These are phyloP conservation scores for Porites rus DNA, from an alignment of 92 coral and sea anemone species.

Conservation along the genomic window DNA sequence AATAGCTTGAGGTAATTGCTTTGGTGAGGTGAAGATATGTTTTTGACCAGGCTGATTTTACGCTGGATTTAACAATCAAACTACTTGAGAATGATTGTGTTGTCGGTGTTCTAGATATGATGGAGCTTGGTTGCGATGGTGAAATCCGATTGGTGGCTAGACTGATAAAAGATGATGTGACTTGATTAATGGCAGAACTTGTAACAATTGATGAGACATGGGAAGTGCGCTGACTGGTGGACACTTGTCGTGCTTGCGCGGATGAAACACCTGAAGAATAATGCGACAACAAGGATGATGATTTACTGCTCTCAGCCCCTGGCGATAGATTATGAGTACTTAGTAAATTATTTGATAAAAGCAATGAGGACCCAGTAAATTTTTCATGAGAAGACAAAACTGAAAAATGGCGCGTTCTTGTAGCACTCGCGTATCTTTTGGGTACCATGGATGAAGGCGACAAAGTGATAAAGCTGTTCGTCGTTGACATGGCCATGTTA, in stretches of 20 bases:
- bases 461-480: background rate
- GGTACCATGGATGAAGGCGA: background rate
- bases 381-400: constrained; percentile 46
- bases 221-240: background rate
- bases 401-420: constrained; percentile 8
- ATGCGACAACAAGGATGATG: constrained; percentile 37
- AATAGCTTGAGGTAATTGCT: constrained; percentile 7
- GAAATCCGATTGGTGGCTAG: background rate
- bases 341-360: background rate
- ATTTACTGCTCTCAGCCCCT: constrained; percentile 19
- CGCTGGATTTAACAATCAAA: background rate
- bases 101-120: background rate
- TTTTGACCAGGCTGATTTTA: background rate
- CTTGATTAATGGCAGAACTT: background rate
- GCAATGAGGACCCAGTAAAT: constrained; percentile 23
- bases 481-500: background rate
- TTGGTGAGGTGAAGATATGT: background rate
- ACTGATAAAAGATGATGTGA: background rate
- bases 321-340: constrained; percentile 9
- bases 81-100: background rate
- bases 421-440: background rate
- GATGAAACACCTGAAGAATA: constrained; percentile 28
- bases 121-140: background rate
- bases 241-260: background rate
- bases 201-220: background rate